A percentile compares a stretch with the other conserved stretches of the same genome.
Evolutionary conservation across 2,113 vertebrate species (phyloP).

Genomic region (Cercocebus atys): DNA sequence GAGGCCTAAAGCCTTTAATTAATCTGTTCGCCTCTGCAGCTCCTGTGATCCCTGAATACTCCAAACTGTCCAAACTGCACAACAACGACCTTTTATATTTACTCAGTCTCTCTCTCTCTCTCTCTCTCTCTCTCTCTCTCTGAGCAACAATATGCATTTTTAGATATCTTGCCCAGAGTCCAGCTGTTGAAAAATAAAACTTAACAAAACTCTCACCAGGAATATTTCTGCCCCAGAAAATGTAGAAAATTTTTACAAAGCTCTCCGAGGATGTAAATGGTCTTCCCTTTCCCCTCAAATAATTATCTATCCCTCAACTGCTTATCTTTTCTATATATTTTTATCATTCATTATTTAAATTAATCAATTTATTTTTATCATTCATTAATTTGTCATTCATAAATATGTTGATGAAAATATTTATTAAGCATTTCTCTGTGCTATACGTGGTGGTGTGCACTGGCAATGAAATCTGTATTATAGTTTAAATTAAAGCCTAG

Average conservation of each 20-base stretch:
- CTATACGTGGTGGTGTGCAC: neutral
- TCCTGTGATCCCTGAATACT: conserved; percentile 35
- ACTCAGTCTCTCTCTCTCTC: neutral
- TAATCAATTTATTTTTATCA: neutral
- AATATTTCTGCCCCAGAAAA: neutral
- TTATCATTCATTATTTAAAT: neutral
- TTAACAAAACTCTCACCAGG: neutral
- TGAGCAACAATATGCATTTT: neutral
- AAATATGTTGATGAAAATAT: neutral
- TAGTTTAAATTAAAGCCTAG: neutral
- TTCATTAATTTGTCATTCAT: neutral
- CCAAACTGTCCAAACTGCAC: neutral
- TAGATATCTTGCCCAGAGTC: neutral
- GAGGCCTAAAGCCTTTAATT: conserved; percentile 57
- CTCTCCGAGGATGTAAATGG: neutral
- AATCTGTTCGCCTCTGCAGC: conserved; percentile 50
- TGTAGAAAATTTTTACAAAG: neutral
- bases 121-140: neutral
- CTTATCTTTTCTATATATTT: neutral
- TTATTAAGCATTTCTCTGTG: neutral
- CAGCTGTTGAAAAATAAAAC: conserved; percentile 44
- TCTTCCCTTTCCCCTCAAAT: neutral
- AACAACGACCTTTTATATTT: neutral
- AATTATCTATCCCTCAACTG: neutral
- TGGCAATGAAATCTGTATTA: neutral